phyloP scores from a whole-genome alignment of 1,140 invertebrate genomes.

The Harpegnathos saltator region DNA sequence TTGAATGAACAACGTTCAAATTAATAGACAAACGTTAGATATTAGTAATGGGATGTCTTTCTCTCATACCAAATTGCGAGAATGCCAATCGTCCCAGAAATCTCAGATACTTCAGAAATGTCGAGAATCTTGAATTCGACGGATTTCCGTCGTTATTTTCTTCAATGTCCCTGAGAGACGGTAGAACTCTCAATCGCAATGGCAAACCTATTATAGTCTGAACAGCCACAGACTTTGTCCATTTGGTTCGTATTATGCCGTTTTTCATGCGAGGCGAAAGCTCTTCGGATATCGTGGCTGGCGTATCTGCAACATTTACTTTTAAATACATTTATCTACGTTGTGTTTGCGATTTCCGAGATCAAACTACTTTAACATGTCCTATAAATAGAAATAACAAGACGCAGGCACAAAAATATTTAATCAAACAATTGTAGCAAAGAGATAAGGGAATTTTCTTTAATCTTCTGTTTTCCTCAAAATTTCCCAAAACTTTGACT shows the following conservation, averaged over 20 bases:
- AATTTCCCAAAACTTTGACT: too few relatives aligned
- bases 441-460: too few relatives aligned
- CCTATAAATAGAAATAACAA: background rate
- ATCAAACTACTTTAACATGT: background rate
- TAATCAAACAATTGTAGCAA: too few relatives aligned
- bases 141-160: slow-evolving; percentile 64
- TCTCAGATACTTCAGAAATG: slow-evolving; percentile 78
- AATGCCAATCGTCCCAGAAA: slow-evolving; percentile 82
- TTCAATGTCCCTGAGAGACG: slow-evolving; percentile 79
- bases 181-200: slow-evolving; percentile 85
- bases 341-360: background rate
- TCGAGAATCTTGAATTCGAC: slow-evolving; percentile 64
- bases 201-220: slow-evolving; percentile 84
- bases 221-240: slow-evolving; percentile 79
- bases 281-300: slow-evolving; percentile 73
- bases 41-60: background rate
- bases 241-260: slow-evolving; percentile 50
- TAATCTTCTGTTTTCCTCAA: too few relatives aligned
- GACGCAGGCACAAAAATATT: too few relatives aligned
- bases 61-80: slow-evolving; percentile 80
- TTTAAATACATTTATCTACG: background rate
- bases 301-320: slow-evolving; percentile 62
- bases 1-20: background rate
- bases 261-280: slow-evolving; percentile 63
- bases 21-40: too few relatives aligned